Percentiles rank a stretch among this genome's conserved stretches.
Evolutionary conservation across 2,113 vertebrate genomes (phyloP).

Genomic region (Trematomus loennbergii): DNA sequence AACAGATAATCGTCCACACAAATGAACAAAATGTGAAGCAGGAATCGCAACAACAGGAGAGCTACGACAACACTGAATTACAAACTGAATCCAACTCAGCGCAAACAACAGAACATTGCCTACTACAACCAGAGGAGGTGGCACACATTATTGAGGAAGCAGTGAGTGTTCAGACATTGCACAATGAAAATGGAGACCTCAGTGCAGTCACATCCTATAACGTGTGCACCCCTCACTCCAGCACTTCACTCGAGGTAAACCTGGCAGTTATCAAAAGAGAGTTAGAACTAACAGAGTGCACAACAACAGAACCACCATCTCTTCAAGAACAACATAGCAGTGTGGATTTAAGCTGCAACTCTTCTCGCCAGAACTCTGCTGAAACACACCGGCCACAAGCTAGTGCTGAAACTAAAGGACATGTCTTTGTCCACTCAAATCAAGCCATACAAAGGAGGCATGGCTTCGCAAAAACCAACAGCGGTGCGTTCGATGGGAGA

Average conservation of each 20-base stretch:
- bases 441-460: conserved; percentile 41
- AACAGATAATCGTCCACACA: neutral
- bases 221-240: neutral
- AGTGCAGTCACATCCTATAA: neutral
- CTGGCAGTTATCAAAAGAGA: conserved; percentile 64
- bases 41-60: conserved; percentile 27
- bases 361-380: conserved; percentile 28
- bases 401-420: conserved; percentile 18
- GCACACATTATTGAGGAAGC: conserved; percentile 5
- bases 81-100: conserved; percentile 7
- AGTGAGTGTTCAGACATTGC: neutral
- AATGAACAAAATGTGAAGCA: conserved; percentile 24
- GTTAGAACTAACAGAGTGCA: conserved; percentile 37
- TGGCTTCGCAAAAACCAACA: conserved; percentile 49
- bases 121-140: conserved; percentile 25
- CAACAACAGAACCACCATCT: conserved; percentile 6
- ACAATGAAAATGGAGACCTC: neutral
- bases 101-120: conserved; percentile 13
- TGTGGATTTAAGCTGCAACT: conserved; percentile 67
- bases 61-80: neutral
- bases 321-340: conserved; percentile 15
- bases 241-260: neutral
- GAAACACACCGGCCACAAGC: conserved; percentile 9
- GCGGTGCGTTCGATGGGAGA: conserved; percentile 24
- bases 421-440: conserved; percentile 49